Conservation (phyloP, 2,113 vertebrate species). For the Collichthys lucidus region DNA sequence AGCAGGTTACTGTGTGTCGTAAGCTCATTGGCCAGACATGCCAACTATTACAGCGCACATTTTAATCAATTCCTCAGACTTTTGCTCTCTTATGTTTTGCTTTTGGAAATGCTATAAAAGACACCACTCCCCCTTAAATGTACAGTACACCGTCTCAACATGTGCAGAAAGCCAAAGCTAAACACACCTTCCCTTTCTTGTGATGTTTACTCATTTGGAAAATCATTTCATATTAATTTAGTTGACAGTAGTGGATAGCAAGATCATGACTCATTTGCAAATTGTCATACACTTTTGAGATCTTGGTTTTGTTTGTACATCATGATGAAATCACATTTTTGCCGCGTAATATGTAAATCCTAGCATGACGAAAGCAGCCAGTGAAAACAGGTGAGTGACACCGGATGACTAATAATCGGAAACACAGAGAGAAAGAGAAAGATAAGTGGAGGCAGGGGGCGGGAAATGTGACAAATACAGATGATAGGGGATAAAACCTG, state of each 20-base stretch:
- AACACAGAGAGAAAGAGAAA: neutral
- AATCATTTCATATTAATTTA: no score
- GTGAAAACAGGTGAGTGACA: neutral
- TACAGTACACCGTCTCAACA: no score
- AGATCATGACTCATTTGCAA: neutral
- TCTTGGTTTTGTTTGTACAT: neutral
- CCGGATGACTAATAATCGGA: constrained; percentile 27
- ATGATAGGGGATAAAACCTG: constrained; percentile 47
- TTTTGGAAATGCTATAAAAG: neutral
- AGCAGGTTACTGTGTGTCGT: neutral
- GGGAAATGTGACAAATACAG: constrained; percentile 31
- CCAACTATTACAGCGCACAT: neutral
- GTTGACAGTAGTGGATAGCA: neutral
- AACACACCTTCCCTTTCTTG: no score
- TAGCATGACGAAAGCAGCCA: constrained; percentile 19
- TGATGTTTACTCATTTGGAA: no score
- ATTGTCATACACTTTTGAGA: neutral
- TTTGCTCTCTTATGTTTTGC: neutral
- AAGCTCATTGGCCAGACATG: neutral
- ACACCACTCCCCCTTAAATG: neutral
- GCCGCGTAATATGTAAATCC: constrained; percentile 3
- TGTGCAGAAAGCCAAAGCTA: no score
- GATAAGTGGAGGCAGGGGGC: neutral
- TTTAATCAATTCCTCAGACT: neutral
- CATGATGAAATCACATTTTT: neutral